Percentiles rank a stretch among this genome's conserved stretches.
phyloP scores from a whole-genome alignment of 2,888 invertebrate genomes.

The Dicyrtomina minuta region DNA sequence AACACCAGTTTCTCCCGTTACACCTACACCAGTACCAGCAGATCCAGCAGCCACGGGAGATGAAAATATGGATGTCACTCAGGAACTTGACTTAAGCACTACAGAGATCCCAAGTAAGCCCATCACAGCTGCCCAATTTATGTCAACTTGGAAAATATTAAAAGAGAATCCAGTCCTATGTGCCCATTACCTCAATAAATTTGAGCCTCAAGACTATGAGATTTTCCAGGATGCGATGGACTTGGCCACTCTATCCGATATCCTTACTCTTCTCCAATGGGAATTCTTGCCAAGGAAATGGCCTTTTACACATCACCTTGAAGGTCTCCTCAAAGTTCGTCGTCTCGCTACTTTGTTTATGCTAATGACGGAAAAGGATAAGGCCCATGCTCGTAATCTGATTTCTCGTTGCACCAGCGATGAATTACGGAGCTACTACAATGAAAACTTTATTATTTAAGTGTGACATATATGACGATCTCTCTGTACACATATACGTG shows the following conservation, averaged over 20 bases:
- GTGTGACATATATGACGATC: too few relatives aligned
- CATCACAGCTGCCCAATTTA: conserved; percentile 67
- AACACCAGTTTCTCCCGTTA: too few relatives aligned
- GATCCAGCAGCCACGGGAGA: conserved; percentile 2
- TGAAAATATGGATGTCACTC: conserved; percentile 12
- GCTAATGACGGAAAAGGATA: conserved; percentile 65
- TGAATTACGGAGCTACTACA: conserved; percentile 22
- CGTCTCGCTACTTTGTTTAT: conserved; percentile 67
- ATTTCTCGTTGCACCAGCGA: conserved; percentile 37
- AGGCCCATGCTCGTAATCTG: conserved; percentile 59
- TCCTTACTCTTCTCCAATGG: conserved; percentile 61
- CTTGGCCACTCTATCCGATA: conserved; percentile 65
- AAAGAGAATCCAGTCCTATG: conserved; percentile 60
- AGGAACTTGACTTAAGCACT: conserved; percentile 38
- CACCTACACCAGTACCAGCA: too few relatives aligned
- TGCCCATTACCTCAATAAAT: conserved; percentile 66
- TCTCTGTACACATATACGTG: too few relatives aligned
- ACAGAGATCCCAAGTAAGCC: conserved; percentile 59
- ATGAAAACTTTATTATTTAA: conserved; percentile 20
- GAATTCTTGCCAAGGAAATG: conserved; percentile 59
- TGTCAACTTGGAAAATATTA: conserved; percentile 65
- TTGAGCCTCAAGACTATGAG: conserved; percentile 62
- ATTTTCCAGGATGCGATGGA: conserved; percentile 71
- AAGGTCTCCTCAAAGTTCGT: conserved; percentile 63
- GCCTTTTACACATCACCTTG: conserved; percentile 61